Evolutionary conservation across 1,140 invertebrate genomes (phyloP), one percentile per base, ranked within the genome.

Genomic region (Leptopilina clavipes): DNA sequence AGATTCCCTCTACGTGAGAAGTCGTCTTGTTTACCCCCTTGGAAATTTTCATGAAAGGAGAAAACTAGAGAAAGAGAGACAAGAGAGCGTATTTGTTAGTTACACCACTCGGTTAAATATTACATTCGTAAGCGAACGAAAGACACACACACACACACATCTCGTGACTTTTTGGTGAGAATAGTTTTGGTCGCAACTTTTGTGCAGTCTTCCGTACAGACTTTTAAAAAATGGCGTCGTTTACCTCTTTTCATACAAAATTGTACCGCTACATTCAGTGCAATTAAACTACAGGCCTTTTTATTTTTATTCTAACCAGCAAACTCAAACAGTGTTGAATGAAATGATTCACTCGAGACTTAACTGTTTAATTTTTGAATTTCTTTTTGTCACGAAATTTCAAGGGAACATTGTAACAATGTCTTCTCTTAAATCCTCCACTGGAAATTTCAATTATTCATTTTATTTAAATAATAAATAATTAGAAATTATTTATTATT

Each of bases 1-100:
- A 81, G 80, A 81, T 81, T 81, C 80, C 70, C 52, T 74, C 71
- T 79, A 79, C 78, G 76, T 82, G 76, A 82, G 72, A 74, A 79
- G 74, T 70, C 17, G 52, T 71, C 76, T 45, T 76, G 70, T 73
- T 76, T 76, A 74, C 70, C 79, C 25, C 72, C 78, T 79, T 73
- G 73, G 44, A 78, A 82, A 70, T 82, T 40, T 82, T 82, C 78
- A 82, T 78, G 76, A 70, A 73, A 70, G 40, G 44, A 70, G 52
- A 44, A 59, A 56, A 12, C 10, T 9, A 48, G 72, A 76, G 43
- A 71, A 44, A 76, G 44, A 56, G 37, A 40, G 37, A 5, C 2
- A 40, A 40, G 54, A 18, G 65, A 71, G 70, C 59, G 31, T 65
- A 22, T 65, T 72, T 65, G 11, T 19, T 37, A 70, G 54, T 43